These are phyloP conservation scores for Epinotia nisella DNA, from an alignment of 2,888 invertebrate genomes.

Conservation along the genomic window DNA sequence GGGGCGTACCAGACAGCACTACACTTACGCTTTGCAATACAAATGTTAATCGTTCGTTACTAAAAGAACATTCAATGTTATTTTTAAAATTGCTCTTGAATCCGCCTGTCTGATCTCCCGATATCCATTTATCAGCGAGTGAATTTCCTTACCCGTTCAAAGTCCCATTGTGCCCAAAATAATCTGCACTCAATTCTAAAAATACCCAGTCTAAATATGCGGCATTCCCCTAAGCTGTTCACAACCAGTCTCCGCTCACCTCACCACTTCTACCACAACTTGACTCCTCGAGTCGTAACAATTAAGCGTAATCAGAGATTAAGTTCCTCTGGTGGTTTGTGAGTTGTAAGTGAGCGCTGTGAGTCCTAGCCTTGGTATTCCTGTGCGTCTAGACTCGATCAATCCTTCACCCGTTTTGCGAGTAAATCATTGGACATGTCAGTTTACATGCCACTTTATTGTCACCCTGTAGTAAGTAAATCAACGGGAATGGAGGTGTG, in stretches of 20 bases:
- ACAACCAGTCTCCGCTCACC: background rate
- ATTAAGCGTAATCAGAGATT: too few relatives aligned
- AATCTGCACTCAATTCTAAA: conserved; percentile 44
- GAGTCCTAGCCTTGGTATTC: conserved; percentile 5
- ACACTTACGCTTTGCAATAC: background rate
- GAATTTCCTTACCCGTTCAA: conserved; percentile 31
- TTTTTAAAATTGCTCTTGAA: background rate
- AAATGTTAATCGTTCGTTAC: background rate
- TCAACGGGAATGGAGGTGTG: background rate
- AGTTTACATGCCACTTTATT: background rate
- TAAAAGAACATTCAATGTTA: background rate
- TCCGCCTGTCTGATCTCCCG: background rate
- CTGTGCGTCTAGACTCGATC: conserved; percentile 35
- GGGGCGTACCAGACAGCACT: background rate
- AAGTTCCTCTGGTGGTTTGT: background rate
- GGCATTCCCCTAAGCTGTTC: conserved; percentile 40
- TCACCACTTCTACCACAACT: background rate
- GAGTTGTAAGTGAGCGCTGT: background rate
- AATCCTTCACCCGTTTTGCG: conserved; percentile 27
- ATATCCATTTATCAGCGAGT: conserved; percentile 9
- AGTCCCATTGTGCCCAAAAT: conserved; percentile 41
- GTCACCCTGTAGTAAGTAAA: background rate
- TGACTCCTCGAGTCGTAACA: background rate
- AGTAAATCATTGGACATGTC: conserved; percentile 30
- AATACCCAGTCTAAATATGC: conserved; percentile 48